Evolutionary conservation across 2,888 invertebrate species (phyloP).

Genomic region (Hecatera dysodea): DNA sequence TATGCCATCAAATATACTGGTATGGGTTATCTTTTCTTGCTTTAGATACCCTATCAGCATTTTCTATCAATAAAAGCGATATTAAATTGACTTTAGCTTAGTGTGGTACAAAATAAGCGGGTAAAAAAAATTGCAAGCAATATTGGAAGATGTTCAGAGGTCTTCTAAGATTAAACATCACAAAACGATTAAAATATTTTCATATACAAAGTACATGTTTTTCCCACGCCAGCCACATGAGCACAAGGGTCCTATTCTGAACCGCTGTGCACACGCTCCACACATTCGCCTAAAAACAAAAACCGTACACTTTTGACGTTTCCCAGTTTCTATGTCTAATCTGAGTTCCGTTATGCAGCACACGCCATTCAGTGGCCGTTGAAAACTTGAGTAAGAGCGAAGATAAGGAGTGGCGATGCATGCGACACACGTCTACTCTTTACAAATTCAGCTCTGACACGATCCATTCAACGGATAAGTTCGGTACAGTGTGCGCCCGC

Average conservation of each 20-base stretch:
- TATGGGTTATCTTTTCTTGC: too few relatives aligned
- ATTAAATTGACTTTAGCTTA: too few relatives aligned
- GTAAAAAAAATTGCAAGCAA: too few relatives aligned
- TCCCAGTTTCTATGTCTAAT: slow-evolving; percentile 70
- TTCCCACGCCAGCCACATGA: slow-evolving; percentile 8
- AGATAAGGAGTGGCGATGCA: slow-evolving; percentile 87
- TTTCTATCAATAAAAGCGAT: too few relatives aligned
- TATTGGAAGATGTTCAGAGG: too few relatives aligned
- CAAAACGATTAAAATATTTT: background rate
- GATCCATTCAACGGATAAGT: slow-evolving; percentile 88
- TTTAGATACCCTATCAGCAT: too few relatives aligned
- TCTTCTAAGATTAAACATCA: too few relatives aligned
- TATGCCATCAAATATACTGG: background rate
- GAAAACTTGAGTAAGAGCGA: slow-evolving; percentile 82
- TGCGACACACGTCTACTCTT: slow-evolving; percentile 89
- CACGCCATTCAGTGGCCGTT: slow-evolving; percentile 70
- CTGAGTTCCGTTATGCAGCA: slow-evolving; percentile 72
- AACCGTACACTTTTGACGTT: slow-evolving; percentile 61
- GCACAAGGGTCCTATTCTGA: slow-evolving; percentile 31
- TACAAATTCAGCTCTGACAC: slow-evolving; percentile 88
- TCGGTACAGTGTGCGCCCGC: slow-evolving; percentile 81
- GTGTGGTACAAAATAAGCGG: too few relatives aligned
- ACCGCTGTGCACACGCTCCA: slow-evolving; percentile 12
- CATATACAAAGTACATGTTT: background rate
- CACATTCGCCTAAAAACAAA: slow-evolving; percentile 52